Base-by-base conservation (phyloP, 2,113 vertebrate genomes). In the Haemorhous mexicanus region DNA sequence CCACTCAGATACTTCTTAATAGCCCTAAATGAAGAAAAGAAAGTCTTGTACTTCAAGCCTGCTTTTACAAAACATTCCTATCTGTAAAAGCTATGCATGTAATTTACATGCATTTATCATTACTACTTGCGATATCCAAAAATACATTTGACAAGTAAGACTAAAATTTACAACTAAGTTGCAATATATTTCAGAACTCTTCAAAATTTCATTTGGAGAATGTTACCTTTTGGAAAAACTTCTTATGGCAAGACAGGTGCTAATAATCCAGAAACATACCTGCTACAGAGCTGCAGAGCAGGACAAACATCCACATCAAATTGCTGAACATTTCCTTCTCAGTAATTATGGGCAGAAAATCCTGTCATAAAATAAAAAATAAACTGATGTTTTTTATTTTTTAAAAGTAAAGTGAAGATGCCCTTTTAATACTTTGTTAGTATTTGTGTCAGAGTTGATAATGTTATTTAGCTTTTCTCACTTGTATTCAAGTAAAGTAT, bases 231-330 rank as follows among this genome's bases (percentile, higher is more conserved):
- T 33, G 5, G 27, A 70, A 86, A 86, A 24, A 10, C 32, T 77
- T 81, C 46, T 85, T 66, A 52, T 4, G 4, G 35, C 27, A 76
- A 58, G 8, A 41, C 3, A 68, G 9, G 3, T 33, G 6, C 7
- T 87, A 82, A 37, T n/a, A 85, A 58, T 26, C 27, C n/a, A 79
- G 63, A 86, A 83, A 85, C 89, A 64, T 95, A 97, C 97, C 97
- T 92, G 78, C 76, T 84, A 61, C 2, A 53, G 72, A 93, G 41
- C 37, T 90, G 84, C 43, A 93, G 61, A 95, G 52, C 27, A 97
- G 44, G 50, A 93, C 1, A 0, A 96, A 61, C 26, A 92, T 64
- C 91, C 95, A 95, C 59, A 96, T 49, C 75, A 90, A 70, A 79
- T 2, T 56, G 63, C 0, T 41, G n/a, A 93, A 88, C 92, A 95